Evolutionary conservation across 2,888 invertebrate genomes (phyloP).

Genomic region (Adelphocoris suturalis): DNA sequence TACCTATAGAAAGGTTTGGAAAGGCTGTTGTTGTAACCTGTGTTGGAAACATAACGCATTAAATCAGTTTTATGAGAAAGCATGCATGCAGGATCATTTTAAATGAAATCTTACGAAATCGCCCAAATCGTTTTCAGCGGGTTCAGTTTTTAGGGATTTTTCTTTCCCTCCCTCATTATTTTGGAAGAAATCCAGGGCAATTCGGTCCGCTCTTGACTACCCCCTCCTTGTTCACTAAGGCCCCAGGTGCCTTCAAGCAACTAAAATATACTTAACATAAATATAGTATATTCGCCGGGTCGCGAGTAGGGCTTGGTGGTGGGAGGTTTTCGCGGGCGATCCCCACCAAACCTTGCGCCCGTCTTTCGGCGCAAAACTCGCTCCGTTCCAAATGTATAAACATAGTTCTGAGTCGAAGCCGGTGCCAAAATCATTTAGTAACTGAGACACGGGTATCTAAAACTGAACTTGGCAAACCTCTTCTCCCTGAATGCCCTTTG

Average conservation of each 20-base stretch:
- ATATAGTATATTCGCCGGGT: constrained; percentile 70
- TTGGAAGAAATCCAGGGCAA: constrained; percentile 66
- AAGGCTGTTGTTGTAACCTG: not conserved
- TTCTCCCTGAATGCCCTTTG: constrained; percentile 65
- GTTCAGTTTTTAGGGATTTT: constrained; percentile 23
- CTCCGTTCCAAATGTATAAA: constrained; percentile 57
- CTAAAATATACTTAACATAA: constrained; percentile 71
- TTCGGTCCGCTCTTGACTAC: constrained; percentile 44
- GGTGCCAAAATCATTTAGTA: constrained; percentile 70
- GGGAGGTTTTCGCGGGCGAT: constrained; percentile 12
- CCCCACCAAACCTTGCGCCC: not conserved
- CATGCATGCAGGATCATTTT: not conserved
- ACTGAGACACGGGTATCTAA: constrained; percentile 65
- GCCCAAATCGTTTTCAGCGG: not conserved
- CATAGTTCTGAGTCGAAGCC: constrained; percentile 60
- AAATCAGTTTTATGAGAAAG: not conserved
- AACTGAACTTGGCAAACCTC: constrained; percentile 59
- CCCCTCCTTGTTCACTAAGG: constrained; percentile 23
- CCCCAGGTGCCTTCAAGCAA: constrained; percentile 72
- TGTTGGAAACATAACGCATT: not conserved
- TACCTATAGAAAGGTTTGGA: too few species aligned
- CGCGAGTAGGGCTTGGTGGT: not conserved
- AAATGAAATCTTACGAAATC: not conserved
- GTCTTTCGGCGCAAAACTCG: constrained; percentile 10
- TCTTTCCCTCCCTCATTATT: constrained; percentile 30